A percentile compares a stretch with the other conserved stretches of the same genome.
These are phyloP conservation scores for Amphipoea oculea DNA, from an alignment of 2,888 invertebrate genomes.

Conservation along the genomic window DNA sequence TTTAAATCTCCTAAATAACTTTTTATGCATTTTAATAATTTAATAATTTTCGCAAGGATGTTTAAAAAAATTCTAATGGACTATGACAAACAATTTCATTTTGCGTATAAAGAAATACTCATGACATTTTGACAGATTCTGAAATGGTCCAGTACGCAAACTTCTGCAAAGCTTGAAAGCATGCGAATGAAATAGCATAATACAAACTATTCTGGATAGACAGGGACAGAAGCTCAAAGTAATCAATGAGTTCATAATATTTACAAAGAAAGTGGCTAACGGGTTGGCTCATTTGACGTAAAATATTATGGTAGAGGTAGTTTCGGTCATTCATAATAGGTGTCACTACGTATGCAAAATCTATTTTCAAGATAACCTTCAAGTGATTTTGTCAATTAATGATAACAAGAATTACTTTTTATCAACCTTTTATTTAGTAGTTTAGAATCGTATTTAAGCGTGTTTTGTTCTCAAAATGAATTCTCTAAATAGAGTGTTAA, in stretches of 20 bases:
- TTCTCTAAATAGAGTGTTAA: constrained; percentile 82
- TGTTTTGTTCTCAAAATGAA: constrained; percentile 78
- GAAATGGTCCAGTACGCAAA: constrained; percentile 18
- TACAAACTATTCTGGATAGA: constrained; percentile 7
- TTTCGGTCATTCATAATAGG: constrained; percentile 77
- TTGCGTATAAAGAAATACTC: constrained; percentile 36
- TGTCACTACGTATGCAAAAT: constrained; percentile 79
- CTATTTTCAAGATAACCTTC: constrained; percentile 89
- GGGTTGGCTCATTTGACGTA: constrained; percentile 15
- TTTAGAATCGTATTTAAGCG: constrained; percentile 61
- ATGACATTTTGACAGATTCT: constrained; percentile 46
- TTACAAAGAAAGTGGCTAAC: constrained; percentile 50
- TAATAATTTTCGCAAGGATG: not conserved
- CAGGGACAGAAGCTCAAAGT: constrained; percentile 24
- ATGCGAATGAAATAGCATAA: constrained; percentile 40
- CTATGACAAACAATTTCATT: not conserved
- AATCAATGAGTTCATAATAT: constrained; percentile 48
- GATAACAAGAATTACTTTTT: constrained; percentile 82
- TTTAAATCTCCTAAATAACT: not conserved
- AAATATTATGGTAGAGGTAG: constrained; percentile 32
- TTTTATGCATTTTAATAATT: not conserved
- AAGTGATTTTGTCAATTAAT: constrained; percentile 88
- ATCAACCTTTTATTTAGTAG: constrained; percentile 70
- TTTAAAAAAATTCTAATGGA: not conserved
- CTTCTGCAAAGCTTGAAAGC: constrained; percentile 12